phyloP scores from a whole-genome alignment of 2,888 invertebrate genomes.

The Xestoiulus laeticollis region DNA sequence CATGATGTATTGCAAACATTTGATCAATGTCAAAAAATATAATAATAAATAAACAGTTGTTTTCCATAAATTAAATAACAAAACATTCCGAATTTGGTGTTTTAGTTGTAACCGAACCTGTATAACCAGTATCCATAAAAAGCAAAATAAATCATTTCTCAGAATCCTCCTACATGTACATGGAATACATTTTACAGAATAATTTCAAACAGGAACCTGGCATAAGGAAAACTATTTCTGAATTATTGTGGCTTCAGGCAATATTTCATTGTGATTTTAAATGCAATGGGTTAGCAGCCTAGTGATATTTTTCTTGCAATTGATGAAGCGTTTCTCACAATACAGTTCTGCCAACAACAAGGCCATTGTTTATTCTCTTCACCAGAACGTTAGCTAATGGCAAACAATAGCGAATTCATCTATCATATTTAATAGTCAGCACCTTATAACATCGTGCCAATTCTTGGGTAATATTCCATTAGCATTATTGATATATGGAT shows the following conservation, averaged over 20 bases:
- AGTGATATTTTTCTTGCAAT: conserved; percentile 8
- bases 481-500: not conserved
- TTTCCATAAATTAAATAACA: conserved; percentile 30
- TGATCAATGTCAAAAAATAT: conserved; percentile 11
- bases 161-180: not conserved
- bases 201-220: not conserved
- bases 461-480: not conserved
- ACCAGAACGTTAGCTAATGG: not conserved
- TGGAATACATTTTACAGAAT: not conserved
- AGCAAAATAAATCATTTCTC: not conserved
- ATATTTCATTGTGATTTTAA: not conserved
- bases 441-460: not conserved
- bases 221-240: not conserved
- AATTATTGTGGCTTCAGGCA: not conserved
- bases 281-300: not conserved
- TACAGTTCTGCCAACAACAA: not conserved
- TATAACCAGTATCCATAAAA: conserved; percentile 18
- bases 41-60: not conserved
- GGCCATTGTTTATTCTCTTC: conserved; percentile 23
- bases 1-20: not conserved
- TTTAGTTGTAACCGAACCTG: conserved; percentile 22
- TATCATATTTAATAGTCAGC: not conserved
- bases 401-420: conserved; percentile 31
- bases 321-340: not conserved
- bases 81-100: not conserved